Conservation (phyloP, 35 echinoderm and acorn worm genomes). For the Ophiothrix spiculata region DNA sequence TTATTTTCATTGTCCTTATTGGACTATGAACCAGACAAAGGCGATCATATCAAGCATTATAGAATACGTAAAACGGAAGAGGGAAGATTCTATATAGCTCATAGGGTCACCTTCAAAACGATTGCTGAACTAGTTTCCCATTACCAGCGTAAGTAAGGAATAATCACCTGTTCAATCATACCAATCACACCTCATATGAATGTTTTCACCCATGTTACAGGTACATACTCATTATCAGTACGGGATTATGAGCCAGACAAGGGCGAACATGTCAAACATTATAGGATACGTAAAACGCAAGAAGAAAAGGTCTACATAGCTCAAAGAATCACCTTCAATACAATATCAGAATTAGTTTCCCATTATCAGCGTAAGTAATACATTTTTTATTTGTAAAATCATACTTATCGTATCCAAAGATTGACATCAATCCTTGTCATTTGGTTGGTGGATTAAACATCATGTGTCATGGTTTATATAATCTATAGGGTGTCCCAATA, state of each 20-base stretch:
- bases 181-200: too few species aligned
- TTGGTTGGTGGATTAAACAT: too few species aligned
- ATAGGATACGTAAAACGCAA: slow-evolving; percentile 73
- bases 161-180: too few species aligned
- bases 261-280: slow-evolving; percentile 95
- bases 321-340: slow-evolving; percentile 61
- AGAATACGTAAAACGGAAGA: slow-evolving; percentile 83
- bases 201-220: slow-evolving; percentile 26
- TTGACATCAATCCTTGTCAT: too few species aligned
- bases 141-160: slow-evolving; percentile 68
- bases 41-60: slow-evolving; percentile 92
- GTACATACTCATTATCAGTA: slow-evolving; percentile 82
- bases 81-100: slow-evolving; percentile 76
- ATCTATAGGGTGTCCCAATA: too few species aligned
- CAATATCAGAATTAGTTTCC: slow-evolving; percentile 57
- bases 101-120: slow-evolving; percentile 57
- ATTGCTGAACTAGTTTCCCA: slow-evolving; percentile 66
- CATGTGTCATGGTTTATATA: too few species aligned
- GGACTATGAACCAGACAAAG: slow-evolving; percentile 71
- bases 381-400: too few species aligned
- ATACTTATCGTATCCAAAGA: too few species aligned
- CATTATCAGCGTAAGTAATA: slow-evolving; percentile 92
- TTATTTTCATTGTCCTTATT: slow-evolving; percentile 74
- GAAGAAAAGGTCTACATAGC: slow-evolving; percentile 76
- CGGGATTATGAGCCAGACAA: slow-evolving; percentile 73